Base-by-base conservation (phyloP, 92 coral and sea anemone genomes). In the Zoanthus sansibaricus region DNA sequence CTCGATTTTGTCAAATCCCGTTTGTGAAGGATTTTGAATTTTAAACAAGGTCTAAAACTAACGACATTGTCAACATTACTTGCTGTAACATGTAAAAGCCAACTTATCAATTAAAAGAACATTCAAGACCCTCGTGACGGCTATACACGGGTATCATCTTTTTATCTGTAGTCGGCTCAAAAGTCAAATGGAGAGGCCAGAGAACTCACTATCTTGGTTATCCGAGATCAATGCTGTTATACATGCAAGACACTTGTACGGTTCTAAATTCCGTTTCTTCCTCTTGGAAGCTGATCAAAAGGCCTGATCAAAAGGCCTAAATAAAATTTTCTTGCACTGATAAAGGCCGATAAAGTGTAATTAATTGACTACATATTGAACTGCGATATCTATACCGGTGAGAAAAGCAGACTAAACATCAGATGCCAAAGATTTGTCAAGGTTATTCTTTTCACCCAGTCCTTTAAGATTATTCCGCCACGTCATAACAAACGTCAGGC, bases 11-110 rank as follows among this genome's bases (percentile, higher is more conserved):
- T 25, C 25, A 25, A 25, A 25, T 25, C 54, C 55, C 71, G 20
- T 16, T 71, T 46, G 17, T 15, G 47, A 64, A 80, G 62, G 66
- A 62, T 66, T 66, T 67, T 20, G 67, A 80, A 80, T 37, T n/a
- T 37, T 37, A 37, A 37, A 1, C 42, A 37, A 37, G 4, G 75
- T n/a, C 14, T 17, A 49, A 11, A 18, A n/a, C 18, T 47, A 55
- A 9, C 20, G 44, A 42, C 18, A 18, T 25, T 80, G 61, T 69
- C 46, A 30, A 30, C 47, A 31, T 69, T 25, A 44, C 17, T 12
- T 30, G 17, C 10, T 69, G 33, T 10, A 69, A 33, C 17, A 62
- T 18, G 4, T 16, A 58, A 1, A 62, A 62, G 1, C 7, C 69
- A 5, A 31, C 0, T 5, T 62, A 9, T 20, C 21, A 6, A 17